Evolutionary conservation across 1,140 invertebrate genomes (phyloP), one percentile per base, ranked within the genome.

Genomic region (Caerostris extrusa): DNA sequence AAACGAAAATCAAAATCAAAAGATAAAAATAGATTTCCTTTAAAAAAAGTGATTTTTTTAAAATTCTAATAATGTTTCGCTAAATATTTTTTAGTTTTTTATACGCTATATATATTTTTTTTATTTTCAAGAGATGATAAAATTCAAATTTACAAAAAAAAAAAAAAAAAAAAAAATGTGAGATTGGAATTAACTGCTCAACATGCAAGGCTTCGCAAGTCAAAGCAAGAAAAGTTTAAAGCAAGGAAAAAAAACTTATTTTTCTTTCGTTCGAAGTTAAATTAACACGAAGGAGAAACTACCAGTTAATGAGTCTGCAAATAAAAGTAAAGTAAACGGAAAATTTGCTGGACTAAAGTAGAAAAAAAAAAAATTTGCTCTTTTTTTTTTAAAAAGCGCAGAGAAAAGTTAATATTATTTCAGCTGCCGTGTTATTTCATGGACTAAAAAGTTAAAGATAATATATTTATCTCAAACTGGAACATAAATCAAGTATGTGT

Each of bases 241-340:
- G 8, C 8, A 71, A 71, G 67, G 1, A 53, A 12, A 34, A n/a
- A 34, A 8, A 6, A 7, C 69, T 50, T 34, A 14, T 4, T 67
- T 67, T 67, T 67, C 8, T 77, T 50, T 7, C 7, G 8, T 8
- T 77, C 34, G 34, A 77, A 77, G 69, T 53, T 50, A 77, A 77
- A 77, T 77, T 77, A 77, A 77, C 19, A 77, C 7, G 19, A 77
- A 77, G 19, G 69, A 7, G 34, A 77, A 34, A 77, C 69, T 34
- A 77, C 34, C 69, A 77, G 69, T 77, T 77, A 77, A 77, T 77
- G 69, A 77, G 55, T 57, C 17, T 85, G 82, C 82, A 17, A 85
- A 85, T 17, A 19, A 85, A 85, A 85, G 55, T 55, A 77, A 50
- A 77, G 69, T 10, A 77, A 77, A 77, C 19, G 8, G 34, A 3